Base-by-base conservation (phyloP, 2,113 vertebrate genomes). In the Myiagra hebetior region DNA sequence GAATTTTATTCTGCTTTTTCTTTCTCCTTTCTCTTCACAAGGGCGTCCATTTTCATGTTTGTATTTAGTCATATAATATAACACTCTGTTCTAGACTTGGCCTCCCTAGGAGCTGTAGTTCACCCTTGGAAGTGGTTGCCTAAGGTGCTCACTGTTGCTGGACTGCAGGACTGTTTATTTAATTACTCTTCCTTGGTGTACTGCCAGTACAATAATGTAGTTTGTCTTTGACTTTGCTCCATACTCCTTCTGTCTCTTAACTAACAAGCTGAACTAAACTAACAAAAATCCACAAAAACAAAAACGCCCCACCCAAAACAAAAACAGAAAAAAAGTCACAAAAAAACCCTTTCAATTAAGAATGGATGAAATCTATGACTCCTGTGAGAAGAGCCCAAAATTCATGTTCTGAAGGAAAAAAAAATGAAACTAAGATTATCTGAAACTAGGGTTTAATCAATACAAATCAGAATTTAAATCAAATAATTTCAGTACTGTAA, bases 91-190 rank as follows among this genome's bases (percentile, higher is more conserved):
- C 22, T 82, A 87, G 80, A 77, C 44, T 90, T 67, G 80, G 39
- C 12, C 30, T 77, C 21, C 63, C 46, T 75, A 50, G 47, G 39
- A 82, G 15, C 23, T 86, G 59, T 17, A 87, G 52, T 72, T 91
- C 69, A 60, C 50, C 80, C 67, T 91, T 87, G 74, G 42, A 87
- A 85, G 50, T 19, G 82, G 37, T 67, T 80, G 65, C 68, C 65
- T 83, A 55, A 69, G 89, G 74, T 92, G 10, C 20, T 85, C 65
- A 41, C 78, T 65, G 53, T 53, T 33, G 18, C 44, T 89, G 41
- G 47, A 90, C 92, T 89, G 35, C 47, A 74, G 56, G 23, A 83
- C 47, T 89, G 27, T 73, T 88, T 70, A 89, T 87, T 92, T 96
- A 89, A 96, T 85, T 91, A 85, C n/a, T 62, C n/a, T 93, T 81